Base-by-base conservation (phyloP, 2,888 invertebrate species). In the Punctoribates punctum region DNA sequence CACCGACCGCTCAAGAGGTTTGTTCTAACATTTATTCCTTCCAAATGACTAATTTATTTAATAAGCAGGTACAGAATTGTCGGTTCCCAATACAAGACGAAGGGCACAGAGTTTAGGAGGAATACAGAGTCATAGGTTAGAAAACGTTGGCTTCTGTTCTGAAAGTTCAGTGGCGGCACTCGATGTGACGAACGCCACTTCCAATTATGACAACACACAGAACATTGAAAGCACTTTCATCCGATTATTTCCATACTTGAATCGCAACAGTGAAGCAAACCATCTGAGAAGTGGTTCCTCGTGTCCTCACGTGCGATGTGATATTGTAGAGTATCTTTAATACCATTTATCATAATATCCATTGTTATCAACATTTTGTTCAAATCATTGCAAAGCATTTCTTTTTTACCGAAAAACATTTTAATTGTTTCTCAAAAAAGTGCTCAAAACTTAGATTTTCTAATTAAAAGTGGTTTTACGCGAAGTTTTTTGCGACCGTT, bases 271-370 rank as follows among this genome's bases (percentile, higher is more conserved):
- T 70, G 70, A 70, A 70, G 67, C 65, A 25, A 42, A 73, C 60
- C 3, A 75, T 74, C 54, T 78, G 78, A 62, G 79, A 77, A 77
- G 78, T 77, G 57, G 79, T 77, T n/a, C 81, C 57, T 94, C 94
- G 82, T 94, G 94, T 84, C 94, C 94, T 38, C 93, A 94, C 78
- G 94, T 95, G 82, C 94, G 94, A 86, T 94, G 94, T 87, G 94
- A 94, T 87, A 94, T 95, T 82, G 94, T 94, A 81, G 94, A 94
- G 83, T 94, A 95, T 85, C 89, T 94, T 85, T 94, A 79, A 81
- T 51, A 54, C 15, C 20, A 54, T 54, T 54, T 6, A 54, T 20
- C 20, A 20, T n/a, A 27, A 27, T 6, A 60, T 60, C 13, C 4
- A 27, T 27, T 11, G 17, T 15, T 60, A 13, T 13, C 9, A 27